These are phyloP conservation scores for Enhydra lutris DNA, from an alignment of 2,113 vertebrate species.

Conservation along the genomic window DNA sequence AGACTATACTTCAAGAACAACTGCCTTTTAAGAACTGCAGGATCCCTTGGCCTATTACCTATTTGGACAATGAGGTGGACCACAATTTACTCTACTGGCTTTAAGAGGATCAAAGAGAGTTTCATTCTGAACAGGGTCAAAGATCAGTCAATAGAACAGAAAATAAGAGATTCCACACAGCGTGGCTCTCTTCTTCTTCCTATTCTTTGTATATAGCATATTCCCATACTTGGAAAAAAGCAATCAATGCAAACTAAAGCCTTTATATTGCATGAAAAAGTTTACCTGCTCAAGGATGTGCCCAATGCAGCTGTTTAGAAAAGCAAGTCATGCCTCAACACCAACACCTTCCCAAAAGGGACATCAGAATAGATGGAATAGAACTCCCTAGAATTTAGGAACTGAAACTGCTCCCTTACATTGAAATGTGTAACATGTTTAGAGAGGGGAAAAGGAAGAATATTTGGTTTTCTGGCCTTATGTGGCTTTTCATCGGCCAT, in stretches of 20 bases:
- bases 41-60: constrained; percentile 33
- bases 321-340: constrained; percentile 17
- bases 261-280: neutral
- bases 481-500: constrained; percentile 39
- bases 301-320: neutral
- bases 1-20: constrained; percentile 30
- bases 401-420: neutral
- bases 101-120: constrained; percentile 28
- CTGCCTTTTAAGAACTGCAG: constrained; percentile 1
- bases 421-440: constrained; percentile 48
- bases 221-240: neutral
- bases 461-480: constrained; percentile 19
- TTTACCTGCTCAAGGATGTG: constrained; percentile 5
- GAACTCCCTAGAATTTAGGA: constrained; percentile 13
- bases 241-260: constrained; percentile 33
- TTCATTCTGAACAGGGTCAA: constrained; percentile 49
- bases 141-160: constrained; percentile 35
- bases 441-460: constrained; percentile 14
- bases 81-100: constrained; percentile 33
- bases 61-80: constrained; percentile 10
- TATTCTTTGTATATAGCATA: neutral
- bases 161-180: constrained; percentile 17
- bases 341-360: neutral
- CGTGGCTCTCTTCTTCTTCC: constrained; percentile 33
- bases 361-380: constrained; percentile 23